Evolutionary conservation across 1,140 invertebrate species (phyloP).

Genomic region (Delia radicum): DNA sequence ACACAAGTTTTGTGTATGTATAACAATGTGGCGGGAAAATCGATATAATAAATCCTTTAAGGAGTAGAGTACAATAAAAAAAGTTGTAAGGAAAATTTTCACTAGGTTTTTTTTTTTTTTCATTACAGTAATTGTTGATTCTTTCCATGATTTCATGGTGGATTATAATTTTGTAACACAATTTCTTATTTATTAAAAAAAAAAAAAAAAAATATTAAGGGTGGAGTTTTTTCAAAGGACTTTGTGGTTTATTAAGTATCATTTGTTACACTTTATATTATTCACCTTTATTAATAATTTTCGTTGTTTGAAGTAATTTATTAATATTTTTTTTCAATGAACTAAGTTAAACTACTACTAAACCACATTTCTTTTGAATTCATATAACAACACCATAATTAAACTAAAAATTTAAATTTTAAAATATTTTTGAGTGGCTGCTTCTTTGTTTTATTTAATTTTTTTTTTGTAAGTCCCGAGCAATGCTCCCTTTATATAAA

Average conservation of each 20-base stretch:
- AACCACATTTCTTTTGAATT: conserved; percentile 2
- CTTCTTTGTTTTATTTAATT: background rate
- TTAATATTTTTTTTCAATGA: background rate
- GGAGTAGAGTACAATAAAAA: background rate
- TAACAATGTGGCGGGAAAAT: conserved; percentile 23
- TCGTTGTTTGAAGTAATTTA: background rate
- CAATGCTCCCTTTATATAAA: conserved; percentile 17
- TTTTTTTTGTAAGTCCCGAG: conserved; percentile 5
- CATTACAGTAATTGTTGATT: background rate
- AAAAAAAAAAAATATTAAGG: background rate
- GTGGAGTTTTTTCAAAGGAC: background rate
- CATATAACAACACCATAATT: too few relatives aligned
- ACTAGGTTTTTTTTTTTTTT: background rate
- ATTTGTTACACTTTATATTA: background rate
- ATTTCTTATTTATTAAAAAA: too few relatives aligned
- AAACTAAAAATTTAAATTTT: background rate
- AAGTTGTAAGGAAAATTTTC: background rate
- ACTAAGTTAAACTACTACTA: background rate
- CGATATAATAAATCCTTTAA: conserved; percentile 1
- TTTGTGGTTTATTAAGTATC: background rate
- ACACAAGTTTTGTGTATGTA: conserved; percentile 7
- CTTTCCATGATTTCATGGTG: background rate
- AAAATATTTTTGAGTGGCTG: background rate
- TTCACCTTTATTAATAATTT: background rate
- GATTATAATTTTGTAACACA: too few relatives aligned